phyloP scores from a whole-genome alignment of 2,113 vertebrate species.

The Colinus virginianus region DNA sequence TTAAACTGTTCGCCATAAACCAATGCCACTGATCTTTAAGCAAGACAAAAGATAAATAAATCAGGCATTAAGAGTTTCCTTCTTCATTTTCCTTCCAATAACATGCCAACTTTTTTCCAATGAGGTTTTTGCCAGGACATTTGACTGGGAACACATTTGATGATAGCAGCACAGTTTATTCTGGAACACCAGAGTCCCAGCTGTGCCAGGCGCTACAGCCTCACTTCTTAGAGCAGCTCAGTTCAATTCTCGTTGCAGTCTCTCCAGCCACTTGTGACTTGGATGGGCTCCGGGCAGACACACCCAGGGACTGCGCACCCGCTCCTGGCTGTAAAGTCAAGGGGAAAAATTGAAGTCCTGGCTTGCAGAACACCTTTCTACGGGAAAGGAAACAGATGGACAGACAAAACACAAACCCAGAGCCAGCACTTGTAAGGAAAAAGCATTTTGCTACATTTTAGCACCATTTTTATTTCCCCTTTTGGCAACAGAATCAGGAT shows the following conservation, averaged over 20 bases:
- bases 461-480: background rate
- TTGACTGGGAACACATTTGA: background rate
- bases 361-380: constrained; percentile 8
- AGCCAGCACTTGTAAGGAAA: background rate
- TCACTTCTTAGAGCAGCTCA: background rate
- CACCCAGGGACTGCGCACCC: background rate
- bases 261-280: background rate
- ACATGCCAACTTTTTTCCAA: background rate
- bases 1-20: background rate
- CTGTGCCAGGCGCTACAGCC: constrained; percentile 19
- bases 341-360: background rate
- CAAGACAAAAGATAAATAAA: background rate
- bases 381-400: background rate
- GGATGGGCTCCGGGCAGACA: background rate
- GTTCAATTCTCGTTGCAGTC: constrained; percentile 7
- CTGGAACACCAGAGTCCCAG: constrained; percentile 28
- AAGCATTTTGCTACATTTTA: background rate
- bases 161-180: constrained; percentile 7
- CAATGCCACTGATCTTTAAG: background rate
- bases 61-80: background rate
- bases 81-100: background rate
- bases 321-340: background rate
- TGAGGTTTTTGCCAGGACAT: background rate
- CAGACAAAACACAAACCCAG: background rate
- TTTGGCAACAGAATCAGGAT: constrained; percentile 20